Base-by-base conservation (phyloP, 1,140 invertebrate species). In the Drosophila serrata region DNA sequence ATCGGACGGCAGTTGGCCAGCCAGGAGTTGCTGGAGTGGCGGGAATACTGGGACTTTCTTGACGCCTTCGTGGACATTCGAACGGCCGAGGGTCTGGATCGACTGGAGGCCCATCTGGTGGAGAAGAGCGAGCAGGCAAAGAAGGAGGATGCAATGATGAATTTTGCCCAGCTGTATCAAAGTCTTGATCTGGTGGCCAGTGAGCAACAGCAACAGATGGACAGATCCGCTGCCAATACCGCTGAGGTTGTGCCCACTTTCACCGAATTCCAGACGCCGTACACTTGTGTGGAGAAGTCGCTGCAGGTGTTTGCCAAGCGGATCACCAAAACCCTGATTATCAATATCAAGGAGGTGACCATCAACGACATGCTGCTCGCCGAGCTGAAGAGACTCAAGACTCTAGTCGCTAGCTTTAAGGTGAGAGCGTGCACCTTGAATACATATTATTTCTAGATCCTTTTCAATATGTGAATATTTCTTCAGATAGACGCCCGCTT, bases 41-140 rank as follows among this genome's bases (percentile, higher is more conserved):
- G 95, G 72, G 98, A 99, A 91, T 97, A 97, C 92, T 99, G 98
- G 97, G 95, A 96, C 4, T 98, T 98, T 91, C 93, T 98, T 7
- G 95, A 96, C 78, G 94, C 94, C 6, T 98, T 97, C 91, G 94
- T 96, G 8, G 95, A 99, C 93, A 93, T 98, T 4, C 92, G 95
- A 1, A 95, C 95, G 1, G 81, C 93, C 0, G 95, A 96, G 63
- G 97, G 97, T 4, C 93, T 98, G 2, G 77, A 92, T 0, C 93
- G 95, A 37, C 91, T 99, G 1, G 97, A 99, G 92, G 94, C 94
- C 24, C 96, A 96, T 93, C 92, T 98, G 3, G 94, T 94, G 76
- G 93, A 93, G 19, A 94, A 93, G 70, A 24, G 64, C 6, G 75
- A 82, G 15, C 68, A 37, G 27, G 31, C 42, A 31, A 60, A 80